Evolutionary conservation across 2,113 vertebrate species (phyloP).

Genomic region (Cyprinus carpio): DNA sequence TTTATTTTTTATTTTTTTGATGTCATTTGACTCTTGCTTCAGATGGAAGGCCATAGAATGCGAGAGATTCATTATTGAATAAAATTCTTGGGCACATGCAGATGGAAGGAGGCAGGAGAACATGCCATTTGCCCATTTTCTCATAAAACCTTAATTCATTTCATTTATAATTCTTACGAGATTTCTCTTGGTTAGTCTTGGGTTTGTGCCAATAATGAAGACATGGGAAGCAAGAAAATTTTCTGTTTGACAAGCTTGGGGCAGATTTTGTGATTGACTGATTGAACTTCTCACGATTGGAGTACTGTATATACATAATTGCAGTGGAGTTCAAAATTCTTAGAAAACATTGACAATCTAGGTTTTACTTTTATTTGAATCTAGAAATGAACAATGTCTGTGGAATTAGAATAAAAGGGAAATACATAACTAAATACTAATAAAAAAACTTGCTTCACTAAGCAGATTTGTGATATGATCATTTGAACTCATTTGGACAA

Average conservation of each 20-base stretch:
- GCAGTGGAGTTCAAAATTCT: neutral
- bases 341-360: too few species aligned
- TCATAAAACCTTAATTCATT: slow-evolving; percentile 50
- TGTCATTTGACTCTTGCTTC: slow-evolving; percentile 1
- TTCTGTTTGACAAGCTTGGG: slow-evolving; percentile 10
- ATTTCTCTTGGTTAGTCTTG: slow-evolving; percentile 19
- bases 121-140: slow-evolving; percentile 50
- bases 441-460: neutral
- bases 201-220: neutral
- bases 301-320: neutral
- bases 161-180: slow-evolving; percentile 38
- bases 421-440: neutral
- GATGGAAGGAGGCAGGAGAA: slow-evolving; percentile 5
- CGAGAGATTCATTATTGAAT: slow-evolving; percentile 51
- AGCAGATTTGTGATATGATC: neutral
- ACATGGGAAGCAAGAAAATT: neutral
- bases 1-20: neutral
- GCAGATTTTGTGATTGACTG: neutral
- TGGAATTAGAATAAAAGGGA: neutral
- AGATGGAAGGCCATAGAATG: slow-evolving; percentile 10
- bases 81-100: slow-evolving; percentile 36
- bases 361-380: too few species aligned
- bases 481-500: neutral
- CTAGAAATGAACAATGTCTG: neutral
- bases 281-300: neutral